Percentiles rank a stretch among this genome's conserved stretches.
phyloP scores from a whole-genome alignment of 2,888 invertebrate species.

The Apamea anceps region DNA sequence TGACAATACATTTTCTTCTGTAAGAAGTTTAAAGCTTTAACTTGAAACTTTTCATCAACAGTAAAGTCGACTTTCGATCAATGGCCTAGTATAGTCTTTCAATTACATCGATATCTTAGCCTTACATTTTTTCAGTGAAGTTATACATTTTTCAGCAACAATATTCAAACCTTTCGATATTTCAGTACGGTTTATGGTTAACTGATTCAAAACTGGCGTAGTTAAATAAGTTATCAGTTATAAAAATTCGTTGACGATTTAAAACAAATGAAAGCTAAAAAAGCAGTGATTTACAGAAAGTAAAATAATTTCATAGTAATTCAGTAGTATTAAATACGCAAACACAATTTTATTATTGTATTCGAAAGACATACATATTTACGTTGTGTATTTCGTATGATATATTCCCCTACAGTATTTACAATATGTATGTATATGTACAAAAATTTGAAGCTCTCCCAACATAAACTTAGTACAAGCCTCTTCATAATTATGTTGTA shows the following conservation, averaged over 20 bases:
- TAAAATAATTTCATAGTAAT: slow-evolving; percentile 34
- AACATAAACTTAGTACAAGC: slow-evolving; percentile 76
- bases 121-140: slow-evolving; percentile 11
- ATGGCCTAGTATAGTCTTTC: slow-evolving; percentile 45
- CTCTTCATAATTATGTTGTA: slow-evolving; percentile 69
- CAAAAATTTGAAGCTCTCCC: slow-evolving; percentile 76
- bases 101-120: slow-evolving; percentile 26
- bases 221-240: slow-evolving; percentile 3
- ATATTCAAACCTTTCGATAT: not conserved
- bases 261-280: slow-evolving; percentile 24
- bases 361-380: slow-evolving; percentile 57
- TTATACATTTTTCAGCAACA: not conserved
- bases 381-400: slow-evolving; percentile 58
- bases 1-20: slow-evolving; percentile 68
- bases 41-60: slow-evolving; percentile 60
- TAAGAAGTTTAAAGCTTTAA: slow-evolving; percentile 72
- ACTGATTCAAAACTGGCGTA: not conserved
- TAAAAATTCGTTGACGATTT: slow-evolving; percentile 27
- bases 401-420: slow-evolving; percentile 60
- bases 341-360: slow-evolving; percentile 48
- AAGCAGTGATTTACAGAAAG: slow-evolving; percentile 22
- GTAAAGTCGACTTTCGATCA: slow-evolving; percentile 24
- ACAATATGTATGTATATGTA: slow-evolving; percentile 79
- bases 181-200: slow-evolving; percentile 3
- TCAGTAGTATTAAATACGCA: slow-evolving; percentile 44